Base-by-base conservation (phyloP, 2,888 invertebrate species). In the Nomada flava region DNA sequence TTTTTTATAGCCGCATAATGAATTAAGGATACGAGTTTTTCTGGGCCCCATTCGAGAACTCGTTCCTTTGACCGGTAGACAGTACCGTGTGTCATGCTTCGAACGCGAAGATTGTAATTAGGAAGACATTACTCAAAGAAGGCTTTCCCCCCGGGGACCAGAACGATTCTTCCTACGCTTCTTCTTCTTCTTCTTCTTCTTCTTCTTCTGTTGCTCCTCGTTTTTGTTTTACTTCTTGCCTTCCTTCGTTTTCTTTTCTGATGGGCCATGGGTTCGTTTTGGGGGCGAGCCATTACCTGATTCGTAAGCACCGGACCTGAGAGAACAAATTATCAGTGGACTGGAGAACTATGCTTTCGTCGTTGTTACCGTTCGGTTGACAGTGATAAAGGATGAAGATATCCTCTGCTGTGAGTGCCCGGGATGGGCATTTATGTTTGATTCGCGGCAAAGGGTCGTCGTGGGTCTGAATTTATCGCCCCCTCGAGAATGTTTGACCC, bases 91-190 rank as follows among this genome's bases (percentile, higher is more conserved):
- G 86, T 79, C 82, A 76, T 79, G 82, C 74, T 76, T 83, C 82
- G 80, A 83, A 73, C 88, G 68, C 79, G 82, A 85, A 83, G 86
- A 89, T 90, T 88, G 88, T 91, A 91, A 91, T 92, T 91, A 92
- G 90, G 89, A 89, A 89, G 90, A 88, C 90, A 91, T 91, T 91
- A 91, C 91, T 90, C 88, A 87, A 85, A 85, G 79, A 86, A 81
- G 70, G 81, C 67, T 79, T 69, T 76, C 73, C 73, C 79, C 77
- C 71, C 68, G 64, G 76, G 64, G 75, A 73, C 71, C 65, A 52
- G 72, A 68, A 73, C 57, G 64, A 71, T 81, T 76, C 79, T 76
- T 69, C 71, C 60, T 53, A 47, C 57, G 70, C 72, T n/a, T 79
- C 79, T 44, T 76, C 70, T 36, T 79, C 79, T 44, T 76, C 70